These are phyloP conservation scores for Calephelis virginiensis DNA, from an alignment of 1,140 invertebrate genomes.

Conservation along the genomic window DNA sequence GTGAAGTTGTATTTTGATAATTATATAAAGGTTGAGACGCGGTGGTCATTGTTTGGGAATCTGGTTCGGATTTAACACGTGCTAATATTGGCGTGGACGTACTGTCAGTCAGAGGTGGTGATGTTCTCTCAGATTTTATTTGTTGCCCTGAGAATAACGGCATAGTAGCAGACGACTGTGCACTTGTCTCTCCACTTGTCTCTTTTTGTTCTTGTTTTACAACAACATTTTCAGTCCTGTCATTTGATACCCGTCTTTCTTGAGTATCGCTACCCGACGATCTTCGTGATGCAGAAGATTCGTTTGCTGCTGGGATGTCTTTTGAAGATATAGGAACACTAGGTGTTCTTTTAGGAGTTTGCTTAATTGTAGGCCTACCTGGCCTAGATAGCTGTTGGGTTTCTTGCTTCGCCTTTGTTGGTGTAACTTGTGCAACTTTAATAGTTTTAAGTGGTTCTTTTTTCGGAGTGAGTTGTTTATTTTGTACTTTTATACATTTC, in stretches of 20 bases:
- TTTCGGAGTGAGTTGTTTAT: conserved; percentile 39
- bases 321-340: conserved; percentile 37
- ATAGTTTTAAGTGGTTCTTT: conserved; percentile 31
- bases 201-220: conserved; percentile 62
- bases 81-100: conserved; percentile 54
- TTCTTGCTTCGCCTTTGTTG: conserved; percentile 28
- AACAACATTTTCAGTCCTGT: conserved; percentile 47
- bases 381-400: conserved; percentile 31
- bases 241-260: conserved; percentile 40
- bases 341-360: conserved; percentile 60
- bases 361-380: conserved; percentile 56
- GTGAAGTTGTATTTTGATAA: conserved; percentile 27
- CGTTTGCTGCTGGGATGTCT: conserved; percentile 30
- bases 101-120: conserved; percentile 42
- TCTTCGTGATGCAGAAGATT: conserved; percentile 25
- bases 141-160: conserved; percentile 51
- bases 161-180: conserved; percentile 25
- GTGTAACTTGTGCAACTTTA: conserved; percentile 29
- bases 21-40: conserved; percentile 30
- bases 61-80: conserved; percentile 56
- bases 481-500: conserved; percentile 42
- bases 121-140: conserved; percentile 61
- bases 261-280: conserved; percentile 30
- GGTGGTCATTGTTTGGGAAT: conserved; percentile 23
- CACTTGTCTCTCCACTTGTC: conserved; percentile 24